Evolutionary conservation across 2,113 vertebrate genomes (phyloP).

Genomic region (Tapirus terrestris): DNA sequence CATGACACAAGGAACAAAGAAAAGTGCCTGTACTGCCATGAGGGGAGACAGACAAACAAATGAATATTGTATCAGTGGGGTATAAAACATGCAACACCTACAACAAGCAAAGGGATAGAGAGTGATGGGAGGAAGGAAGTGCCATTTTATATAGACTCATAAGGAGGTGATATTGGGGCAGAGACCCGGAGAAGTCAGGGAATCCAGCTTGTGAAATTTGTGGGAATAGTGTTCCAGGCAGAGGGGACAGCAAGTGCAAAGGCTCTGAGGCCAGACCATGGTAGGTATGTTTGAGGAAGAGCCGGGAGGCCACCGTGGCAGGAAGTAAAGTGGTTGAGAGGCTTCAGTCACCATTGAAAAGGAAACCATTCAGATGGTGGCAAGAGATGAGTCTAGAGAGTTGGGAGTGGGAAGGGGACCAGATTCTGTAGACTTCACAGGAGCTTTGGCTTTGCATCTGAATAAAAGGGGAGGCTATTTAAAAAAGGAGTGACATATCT

Average conservation of each 20-base stretch:
- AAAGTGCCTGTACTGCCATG: background rate
- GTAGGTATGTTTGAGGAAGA: background rate
- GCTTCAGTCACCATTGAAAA: background rate
- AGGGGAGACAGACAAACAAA: background rate
- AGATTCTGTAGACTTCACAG: background rate
- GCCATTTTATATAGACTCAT: background rate
- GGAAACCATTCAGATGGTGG: accelerated
- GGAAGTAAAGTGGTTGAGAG: background rate
- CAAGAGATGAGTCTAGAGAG: background rate
- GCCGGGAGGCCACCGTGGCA: accelerated
- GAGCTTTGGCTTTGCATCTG: background rate
- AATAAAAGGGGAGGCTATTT: background rate
- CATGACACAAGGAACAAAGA: background rate
- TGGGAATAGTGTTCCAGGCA: background rate
- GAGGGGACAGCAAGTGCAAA: background rate
- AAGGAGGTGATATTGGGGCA: background rate
- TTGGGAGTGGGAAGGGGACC: background rate
- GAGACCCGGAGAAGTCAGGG: background rate
- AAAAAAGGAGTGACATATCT: background rate
- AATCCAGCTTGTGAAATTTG: background rate
- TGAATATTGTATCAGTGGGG: too few relatives aligned
- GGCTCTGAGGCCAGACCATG: background rate
- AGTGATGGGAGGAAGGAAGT: background rate
- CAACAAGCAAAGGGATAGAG: background rate
- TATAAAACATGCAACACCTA: background rate